phyloP scores from a whole-genome alignment of 1,140 invertebrate genomes.

The Eriosoma lanigerum region DNA sequence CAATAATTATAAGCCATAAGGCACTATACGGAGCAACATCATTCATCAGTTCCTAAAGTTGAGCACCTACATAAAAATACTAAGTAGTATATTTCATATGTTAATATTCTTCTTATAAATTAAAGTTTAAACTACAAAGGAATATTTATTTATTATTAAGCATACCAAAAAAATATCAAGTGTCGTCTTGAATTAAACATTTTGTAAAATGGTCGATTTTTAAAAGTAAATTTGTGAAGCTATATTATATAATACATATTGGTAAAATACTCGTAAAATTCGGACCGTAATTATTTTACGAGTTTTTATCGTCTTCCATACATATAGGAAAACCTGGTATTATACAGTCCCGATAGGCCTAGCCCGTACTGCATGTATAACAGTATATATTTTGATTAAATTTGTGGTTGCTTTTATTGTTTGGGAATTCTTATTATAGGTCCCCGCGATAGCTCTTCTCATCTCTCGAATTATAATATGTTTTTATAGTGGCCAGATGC shows the following conservation, averaged over 20 bases:
- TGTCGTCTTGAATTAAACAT: no score
- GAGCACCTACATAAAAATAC: no score
- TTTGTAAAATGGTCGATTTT: neutral
- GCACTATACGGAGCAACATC: no score
- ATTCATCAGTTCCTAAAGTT: no score
- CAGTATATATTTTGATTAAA: slow-evolving; percentile 37
- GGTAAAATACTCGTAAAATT: neutral
- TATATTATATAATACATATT: neutral
- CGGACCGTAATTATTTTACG: neutral
- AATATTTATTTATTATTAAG: no score
- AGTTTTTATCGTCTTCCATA: slow-evolving; percentile 25
- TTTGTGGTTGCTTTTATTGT: slow-evolving; percentile 35
- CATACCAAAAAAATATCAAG: no score
- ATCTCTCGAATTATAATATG: neutral
- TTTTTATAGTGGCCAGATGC: slow-evolving; percentile 13
- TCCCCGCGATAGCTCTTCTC: slow-evolving; percentile 2
- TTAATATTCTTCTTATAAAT: no score
- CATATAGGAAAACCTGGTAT: neutral
- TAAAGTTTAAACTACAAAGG: no score
- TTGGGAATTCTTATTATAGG: slow-evolving; percentile 18
- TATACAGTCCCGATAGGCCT: slow-evolving; percentile 26
- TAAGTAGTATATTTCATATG: no score
- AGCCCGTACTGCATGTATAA: slow-evolving; percentile 5
- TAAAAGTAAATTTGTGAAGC: neutral
- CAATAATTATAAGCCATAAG: no score